These are phyloP conservation scores for Lithobates pipiens DNA, from an alignment of 2,797 vertebrate species.

Conservation along the genomic window DNA sequence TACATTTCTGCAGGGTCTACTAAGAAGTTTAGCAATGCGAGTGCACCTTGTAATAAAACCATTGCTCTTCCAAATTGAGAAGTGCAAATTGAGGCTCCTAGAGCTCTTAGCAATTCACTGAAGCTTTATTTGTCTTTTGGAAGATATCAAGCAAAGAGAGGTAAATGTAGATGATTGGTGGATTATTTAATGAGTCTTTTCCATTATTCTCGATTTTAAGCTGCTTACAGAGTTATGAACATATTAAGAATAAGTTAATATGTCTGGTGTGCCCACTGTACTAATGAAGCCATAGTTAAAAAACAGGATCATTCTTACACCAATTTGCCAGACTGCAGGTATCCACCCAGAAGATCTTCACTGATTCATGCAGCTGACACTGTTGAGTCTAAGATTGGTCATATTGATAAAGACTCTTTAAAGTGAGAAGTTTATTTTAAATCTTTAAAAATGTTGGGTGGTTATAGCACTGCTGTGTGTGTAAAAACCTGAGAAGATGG, in stretches of 20 bases:
- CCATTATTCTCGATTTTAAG: constrained; percentile 12
- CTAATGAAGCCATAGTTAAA: constrained; percentile 50
- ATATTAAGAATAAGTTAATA: not conserved
- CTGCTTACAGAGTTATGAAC: constrained; percentile 13
- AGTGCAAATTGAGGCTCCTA: no score
- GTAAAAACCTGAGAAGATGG: constrained; percentile 13
- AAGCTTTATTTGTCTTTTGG: not conserved
- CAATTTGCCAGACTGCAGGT: constrained; percentile 20
- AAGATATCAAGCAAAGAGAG: not conserved
- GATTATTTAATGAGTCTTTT: not conserved
- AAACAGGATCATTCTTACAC: constrained; percentile 4
- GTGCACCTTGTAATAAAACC: not conserved
- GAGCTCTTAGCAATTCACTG: not conserved
- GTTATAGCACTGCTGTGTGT: constrained; percentile 32
- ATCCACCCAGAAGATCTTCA: constrained; percentile 25
- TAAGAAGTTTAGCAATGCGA: not conserved
- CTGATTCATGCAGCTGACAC: constrained; percentile 7
- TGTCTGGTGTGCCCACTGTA: constrained; percentile 15
- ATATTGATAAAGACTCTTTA: constrained; percentile 25
- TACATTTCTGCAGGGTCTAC: not conserved
- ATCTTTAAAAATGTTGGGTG: constrained; percentile 26
- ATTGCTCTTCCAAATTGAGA: not conserved
- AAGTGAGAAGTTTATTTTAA: constrained; percentile 19
- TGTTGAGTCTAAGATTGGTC: constrained; percentile 13
- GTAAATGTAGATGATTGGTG: not conserved